Conservation (phyloP, 1,140 invertebrate genomes). For the Apocrypta bakeri region DNA sequence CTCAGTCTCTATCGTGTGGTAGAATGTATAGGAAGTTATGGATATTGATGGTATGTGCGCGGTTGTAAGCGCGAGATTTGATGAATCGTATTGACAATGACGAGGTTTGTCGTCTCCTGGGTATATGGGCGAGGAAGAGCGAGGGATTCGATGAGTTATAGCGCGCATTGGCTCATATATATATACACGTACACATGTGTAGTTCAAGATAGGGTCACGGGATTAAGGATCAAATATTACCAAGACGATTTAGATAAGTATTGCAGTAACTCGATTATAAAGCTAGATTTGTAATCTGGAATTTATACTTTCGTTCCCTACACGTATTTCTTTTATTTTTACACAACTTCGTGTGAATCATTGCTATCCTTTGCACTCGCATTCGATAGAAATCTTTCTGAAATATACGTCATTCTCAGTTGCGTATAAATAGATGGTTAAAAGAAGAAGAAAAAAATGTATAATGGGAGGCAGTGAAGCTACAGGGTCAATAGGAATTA, state of each 20-base stretch:
- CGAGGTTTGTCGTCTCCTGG: constrained; percentile 8
- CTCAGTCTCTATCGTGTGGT: too few relatives aligned
- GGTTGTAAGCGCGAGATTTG: background rate
- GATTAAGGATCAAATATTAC: too few relatives aligned
- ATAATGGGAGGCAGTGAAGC: background rate
- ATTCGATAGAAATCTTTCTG: background rate
- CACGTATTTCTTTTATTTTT: too few relatives aligned
- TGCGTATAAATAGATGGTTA: background rate
- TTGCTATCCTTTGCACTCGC: background rate
- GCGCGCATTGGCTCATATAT: background rate
- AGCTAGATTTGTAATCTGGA: too few relatives aligned
- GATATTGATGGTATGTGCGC: too few relatives aligned
- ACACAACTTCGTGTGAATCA: too few relatives aligned
- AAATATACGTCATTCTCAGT: background rate
- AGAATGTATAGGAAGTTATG: too few relatives aligned
- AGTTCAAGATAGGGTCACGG: background rate
- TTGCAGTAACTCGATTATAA: too few relatives aligned
- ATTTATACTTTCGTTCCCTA: too few relatives aligned
- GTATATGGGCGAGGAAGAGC: too few relatives aligned
- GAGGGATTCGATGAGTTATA: background rate
- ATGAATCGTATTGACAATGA: constrained; percentile 27
- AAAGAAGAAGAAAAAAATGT: background rate
- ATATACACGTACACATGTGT: background rate
- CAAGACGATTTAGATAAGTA: too few relatives aligned
- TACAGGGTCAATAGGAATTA: constrained; percentile 4